Base-by-base conservation (phyloP, 2,113 vertebrate species). In the Toxotes jaculatrix region DNA sequence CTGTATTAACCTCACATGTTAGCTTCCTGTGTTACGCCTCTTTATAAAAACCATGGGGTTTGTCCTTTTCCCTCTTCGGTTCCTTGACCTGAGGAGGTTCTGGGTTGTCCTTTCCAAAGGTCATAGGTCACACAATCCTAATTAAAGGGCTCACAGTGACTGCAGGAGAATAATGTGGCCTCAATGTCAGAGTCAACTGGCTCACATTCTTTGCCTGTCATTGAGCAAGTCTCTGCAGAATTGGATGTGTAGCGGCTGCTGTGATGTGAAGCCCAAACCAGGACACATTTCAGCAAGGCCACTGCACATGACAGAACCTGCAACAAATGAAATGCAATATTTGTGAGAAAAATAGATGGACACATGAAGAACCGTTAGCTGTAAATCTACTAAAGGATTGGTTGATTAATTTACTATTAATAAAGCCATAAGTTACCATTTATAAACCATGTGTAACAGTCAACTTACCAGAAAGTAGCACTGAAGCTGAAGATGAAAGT, bases 101-200 rank as follows among this genome's bases (percentile, higher is more conserved):
- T 49, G 19, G 53, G 74, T 75, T 81, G 88, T 83, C 76, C 70
- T 88, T 53, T 83, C 74, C 65, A 85, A 66, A 89, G 92, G 87
- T 92, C 88, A 89, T 3, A 87, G 81, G 90, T 94, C 88, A 89
- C 75, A 78, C 66, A 65, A 68, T 84, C 79, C 75, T 94, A 94
- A 94, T 95, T 93, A 94, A 88, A 95, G 89, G 90, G 91, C 87
- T 32, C 77, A 77, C 78, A 60, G 75, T 87, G 83, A 82, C 84
- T 70, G 67, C 59, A 72, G 75, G 73, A 81, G 82, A 93, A 88
- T 92, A 89, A 91, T 92, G 89, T 86, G 84, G 64, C 83, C 77
- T 82, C 78, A 85, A 84, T 79, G 87, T 92, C 88, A 91, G 82
- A 83, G 88, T 83, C 57, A 87, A 81, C 84, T 40, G 47, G 59